Conservation (phyloP, 2,113 vertebrate genomes). For the Nannospalax galili region DNA sequence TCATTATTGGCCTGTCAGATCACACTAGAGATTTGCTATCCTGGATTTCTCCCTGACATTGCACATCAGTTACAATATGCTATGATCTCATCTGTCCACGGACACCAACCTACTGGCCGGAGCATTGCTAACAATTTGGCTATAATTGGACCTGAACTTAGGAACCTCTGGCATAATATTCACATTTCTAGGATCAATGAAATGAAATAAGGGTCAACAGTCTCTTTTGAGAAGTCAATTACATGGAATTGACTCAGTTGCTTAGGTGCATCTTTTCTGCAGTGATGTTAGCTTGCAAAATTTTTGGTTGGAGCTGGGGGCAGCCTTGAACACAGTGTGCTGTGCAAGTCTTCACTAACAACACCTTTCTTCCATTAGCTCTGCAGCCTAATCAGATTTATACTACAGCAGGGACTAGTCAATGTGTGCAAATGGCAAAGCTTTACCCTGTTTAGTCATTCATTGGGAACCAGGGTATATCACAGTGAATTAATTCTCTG, state of each 20-base stretch:
- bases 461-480: conserved; percentile 18
- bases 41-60: conserved; percentile 24
- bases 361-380: background rate
- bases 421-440: background rate
- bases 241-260: background rate
- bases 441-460: background rate
- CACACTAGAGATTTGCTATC: background rate
- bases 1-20: background rate
- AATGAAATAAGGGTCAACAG: background rate
- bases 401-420: conserved; percentile 4
- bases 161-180: background rate
- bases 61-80: background rate
- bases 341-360: background rate
- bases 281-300: background rate
- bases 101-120: background rate
- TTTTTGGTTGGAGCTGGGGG: background rate
- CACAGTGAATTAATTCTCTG: conserved; percentile 22
- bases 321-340: background rate
- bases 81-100: background rate
- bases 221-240: conserved; percentile 14
- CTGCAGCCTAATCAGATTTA: conserved; percentile 42
- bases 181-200: background rate
- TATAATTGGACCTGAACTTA: conserved; percentile 44
- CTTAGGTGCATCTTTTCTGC: conserved; percentile 1
- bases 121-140: background rate